Evolutionary conservation across 2,888 invertebrate genomes (phyloP).

Genomic region (Pegoplata infirma): DNA sequence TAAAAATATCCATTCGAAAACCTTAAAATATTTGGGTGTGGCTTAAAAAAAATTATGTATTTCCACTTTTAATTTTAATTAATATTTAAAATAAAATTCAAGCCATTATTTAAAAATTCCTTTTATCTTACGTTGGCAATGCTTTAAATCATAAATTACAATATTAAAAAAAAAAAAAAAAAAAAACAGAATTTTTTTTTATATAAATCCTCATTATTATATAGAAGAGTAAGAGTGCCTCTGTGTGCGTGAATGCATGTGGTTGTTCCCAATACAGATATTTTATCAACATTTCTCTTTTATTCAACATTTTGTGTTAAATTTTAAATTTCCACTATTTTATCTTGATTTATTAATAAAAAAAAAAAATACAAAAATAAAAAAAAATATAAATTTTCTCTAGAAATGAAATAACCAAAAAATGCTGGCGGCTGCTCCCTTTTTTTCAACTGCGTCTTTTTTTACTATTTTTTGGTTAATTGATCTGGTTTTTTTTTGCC

Average conservation of each 20-base stretch:
- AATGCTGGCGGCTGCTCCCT: constrained; percentile 61
- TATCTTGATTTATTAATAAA: constrained; percentile 61
- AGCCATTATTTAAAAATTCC: constrained; percentile 51
- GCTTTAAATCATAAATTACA: constrained; percentile 61
- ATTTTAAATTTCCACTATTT: constrained; percentile 61
- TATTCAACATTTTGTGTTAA: constrained; percentile 56
- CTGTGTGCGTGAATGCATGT: constrained; percentile 6
- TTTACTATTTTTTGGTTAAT: constrained; percentile 50
- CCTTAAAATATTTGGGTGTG: constrained; percentile 38
- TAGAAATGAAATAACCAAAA: constrained; percentile 56
- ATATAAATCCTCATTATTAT: constrained; percentile 55
- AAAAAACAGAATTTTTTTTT: constrained; percentile 20
- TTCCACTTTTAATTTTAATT: constrained; percentile 35
- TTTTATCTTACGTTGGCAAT: constrained; percentile 56
- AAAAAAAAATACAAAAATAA: constrained; percentile 28
- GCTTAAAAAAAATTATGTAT: constrained; percentile 46
- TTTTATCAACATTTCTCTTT: constrained; percentile 60
- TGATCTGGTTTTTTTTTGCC: constrained; percentile 58
- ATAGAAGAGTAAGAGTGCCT: neutral
- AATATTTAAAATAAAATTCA: constrained; percentile 27
- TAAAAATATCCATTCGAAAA: too few relatives aligned
- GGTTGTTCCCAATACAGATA: constrained; percentile 52
- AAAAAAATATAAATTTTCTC: constrained; percentile 49
- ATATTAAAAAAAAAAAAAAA: constrained; percentile 44
- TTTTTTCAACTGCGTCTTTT: constrained; percentile 49